phyloP scores from a whole-genome alignment of 2,113 vertebrate species.

The Cariama cristata region DNA sequence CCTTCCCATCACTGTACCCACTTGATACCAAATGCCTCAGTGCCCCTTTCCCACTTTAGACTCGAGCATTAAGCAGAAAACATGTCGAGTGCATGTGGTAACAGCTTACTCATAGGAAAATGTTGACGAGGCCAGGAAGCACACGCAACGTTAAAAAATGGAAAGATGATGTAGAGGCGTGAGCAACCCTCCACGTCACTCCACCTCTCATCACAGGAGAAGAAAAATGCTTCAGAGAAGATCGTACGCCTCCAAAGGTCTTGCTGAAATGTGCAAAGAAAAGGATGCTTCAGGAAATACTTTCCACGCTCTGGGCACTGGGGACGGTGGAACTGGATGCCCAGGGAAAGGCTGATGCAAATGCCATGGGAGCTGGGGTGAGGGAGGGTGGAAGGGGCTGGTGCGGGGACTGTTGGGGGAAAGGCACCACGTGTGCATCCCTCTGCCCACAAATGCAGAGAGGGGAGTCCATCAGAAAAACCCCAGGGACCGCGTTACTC shows the following conservation, averaged over 20 bases:
- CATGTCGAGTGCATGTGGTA: fast-evolving
- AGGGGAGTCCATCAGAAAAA: neutral
- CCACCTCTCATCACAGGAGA: neutral
- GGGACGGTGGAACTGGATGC: fast-evolving
- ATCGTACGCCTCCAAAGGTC: neutral
- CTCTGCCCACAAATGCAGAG: neutral
- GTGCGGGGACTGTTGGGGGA: fast-evolving
- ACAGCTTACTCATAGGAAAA: conserved; percentile 42
- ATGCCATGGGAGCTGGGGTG: fast-evolving
- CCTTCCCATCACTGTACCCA: neutral
- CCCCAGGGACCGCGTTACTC: fast-evolving
- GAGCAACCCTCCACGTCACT: neutral
- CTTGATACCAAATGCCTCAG: neutral
- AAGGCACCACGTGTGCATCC: neutral
- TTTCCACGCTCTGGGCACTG: neutral
- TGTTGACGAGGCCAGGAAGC: neutral
- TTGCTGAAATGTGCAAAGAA: neutral
- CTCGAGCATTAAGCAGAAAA: neutral
- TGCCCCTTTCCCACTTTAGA: neutral
- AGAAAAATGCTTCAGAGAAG: neutral
- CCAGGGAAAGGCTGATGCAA: fast-evolving
- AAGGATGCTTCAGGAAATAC: neutral
- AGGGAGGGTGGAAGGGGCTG: neutral
- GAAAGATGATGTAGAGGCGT: neutral
- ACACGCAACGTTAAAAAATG: fast-evolving